Conservation (phyloP, 2,888 invertebrate species). For the Archaeoteleia sp. region DNA sequence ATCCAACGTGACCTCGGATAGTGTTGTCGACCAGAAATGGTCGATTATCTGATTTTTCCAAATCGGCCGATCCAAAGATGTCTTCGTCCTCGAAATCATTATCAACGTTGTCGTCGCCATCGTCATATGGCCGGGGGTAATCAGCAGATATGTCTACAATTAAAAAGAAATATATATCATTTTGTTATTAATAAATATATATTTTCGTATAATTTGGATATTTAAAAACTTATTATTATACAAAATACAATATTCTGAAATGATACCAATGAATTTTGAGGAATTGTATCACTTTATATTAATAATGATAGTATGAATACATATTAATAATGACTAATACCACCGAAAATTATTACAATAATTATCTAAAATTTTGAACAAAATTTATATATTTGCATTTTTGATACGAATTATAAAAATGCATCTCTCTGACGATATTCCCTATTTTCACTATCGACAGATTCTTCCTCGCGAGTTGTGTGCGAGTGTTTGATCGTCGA, state of each 20-base stretch:
- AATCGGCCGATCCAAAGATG: constrained; percentile 63
- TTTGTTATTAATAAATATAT: too few species aligned
- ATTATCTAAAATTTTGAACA: too few species aligned
- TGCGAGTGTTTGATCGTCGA: constrained; percentile 34
- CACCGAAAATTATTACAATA: too few species aligned
- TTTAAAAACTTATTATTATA: too few species aligned
- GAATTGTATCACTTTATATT: too few species aligned
- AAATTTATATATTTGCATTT: too few species aligned
- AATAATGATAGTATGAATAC: too few species aligned
- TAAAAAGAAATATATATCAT: neutral
- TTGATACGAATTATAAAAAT: constrained; percentile 23
- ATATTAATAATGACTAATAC: too few species aligned
- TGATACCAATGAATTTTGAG: too few species aligned
- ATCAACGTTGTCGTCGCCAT: constrained; percentile 81
- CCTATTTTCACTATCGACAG: constrained; percentile 40
- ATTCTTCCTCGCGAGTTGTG: constrained; percentile 35
- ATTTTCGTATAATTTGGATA: too few species aligned
- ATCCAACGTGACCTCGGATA: constrained; percentile 65
- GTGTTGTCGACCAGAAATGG: constrained; percentile 67
- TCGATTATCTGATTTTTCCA: constrained; percentile 64
- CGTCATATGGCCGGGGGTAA: constrained; percentile 80
- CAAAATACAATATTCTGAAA: too few species aligned
- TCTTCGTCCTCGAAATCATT: constrained; percentile 76
- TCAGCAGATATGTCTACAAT: constrained; percentile 56
- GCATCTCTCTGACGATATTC: constrained; percentile 1